Evolutionary conservation across 2,113 vertebrate genomes (phyloP).

Genomic region (Telmatochromis sp.): DNA sequence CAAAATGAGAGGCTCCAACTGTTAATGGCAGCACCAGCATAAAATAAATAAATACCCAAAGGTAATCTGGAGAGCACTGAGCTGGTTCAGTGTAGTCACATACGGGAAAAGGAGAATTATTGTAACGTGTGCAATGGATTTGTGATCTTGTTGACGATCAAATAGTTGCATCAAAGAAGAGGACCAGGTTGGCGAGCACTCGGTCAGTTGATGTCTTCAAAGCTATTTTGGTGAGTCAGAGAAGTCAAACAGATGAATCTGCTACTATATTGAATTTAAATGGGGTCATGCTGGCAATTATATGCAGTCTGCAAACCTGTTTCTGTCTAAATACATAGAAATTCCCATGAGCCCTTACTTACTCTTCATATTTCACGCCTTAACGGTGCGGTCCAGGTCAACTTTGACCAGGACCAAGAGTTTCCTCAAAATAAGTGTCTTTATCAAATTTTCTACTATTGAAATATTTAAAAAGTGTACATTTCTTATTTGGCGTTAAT

Average conservation of each 20-base stretch:
- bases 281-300: neutral
- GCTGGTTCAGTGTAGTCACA: neutral
- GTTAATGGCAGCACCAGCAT: neutral
- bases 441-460: neutral
- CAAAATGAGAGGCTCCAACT: neutral
- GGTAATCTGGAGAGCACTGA: neutral
- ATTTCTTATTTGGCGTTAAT: neutral
- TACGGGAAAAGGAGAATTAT: rapidly evolving
- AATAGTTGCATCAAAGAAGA: neutral
- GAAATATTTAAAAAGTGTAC: neutral
- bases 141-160: neutral
- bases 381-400: neutral
- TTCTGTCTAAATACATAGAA: neutral
- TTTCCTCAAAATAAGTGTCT: neutral
- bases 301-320: neutral
- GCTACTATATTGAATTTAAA: rapidly evolving
- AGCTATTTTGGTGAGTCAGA: neutral
- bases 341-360: neutral
- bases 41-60: neutral
- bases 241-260: neutral
- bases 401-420: neutral
- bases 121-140: neutral
- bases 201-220: neutral
- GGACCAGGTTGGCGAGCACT: too few species aligned
- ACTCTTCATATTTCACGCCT: neutral